phyloP scores from a whole-genome alignment of 2,888 invertebrate genomes.

The Pecten maximus region DNA sequence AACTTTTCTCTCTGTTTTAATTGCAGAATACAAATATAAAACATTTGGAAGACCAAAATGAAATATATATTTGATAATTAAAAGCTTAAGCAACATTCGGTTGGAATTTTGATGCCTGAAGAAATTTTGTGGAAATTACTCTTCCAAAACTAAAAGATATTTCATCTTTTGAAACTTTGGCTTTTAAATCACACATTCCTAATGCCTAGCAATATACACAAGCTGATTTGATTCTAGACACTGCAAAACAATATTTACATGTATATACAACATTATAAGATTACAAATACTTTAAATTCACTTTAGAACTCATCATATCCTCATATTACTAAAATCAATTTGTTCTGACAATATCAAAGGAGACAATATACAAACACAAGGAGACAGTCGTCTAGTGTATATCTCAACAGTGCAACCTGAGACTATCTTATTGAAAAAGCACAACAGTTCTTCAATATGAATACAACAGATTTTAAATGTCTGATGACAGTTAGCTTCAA shows the following conservation, averaged over 20 bases:
- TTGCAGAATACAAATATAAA: no score
- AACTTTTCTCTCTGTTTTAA: no score
- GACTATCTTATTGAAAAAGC: neutral
- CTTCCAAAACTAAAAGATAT: no score
- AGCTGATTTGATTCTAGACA: no score
- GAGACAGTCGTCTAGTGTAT: neutral
- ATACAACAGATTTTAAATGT: conserved; percentile 11
- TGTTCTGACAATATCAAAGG: neutral
- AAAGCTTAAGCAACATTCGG: no score
- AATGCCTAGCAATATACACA: no score
- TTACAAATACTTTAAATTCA: neutral
- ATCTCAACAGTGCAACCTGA: neutral
- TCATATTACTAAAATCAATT: neutral
- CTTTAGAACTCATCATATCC: neutral
- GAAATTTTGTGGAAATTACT: no score
- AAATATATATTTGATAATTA: no score
- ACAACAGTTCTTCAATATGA: neutral
- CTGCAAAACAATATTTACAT: neutral
- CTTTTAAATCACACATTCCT: no score
- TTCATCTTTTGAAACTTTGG: no score
- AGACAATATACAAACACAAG: neutral
- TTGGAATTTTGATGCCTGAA: no score
- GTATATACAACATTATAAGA: neutral
- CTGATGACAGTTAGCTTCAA: neutral
- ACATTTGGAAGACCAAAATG: no score